A percentile compares a stretch with the other conserved stretches of the same genome.
phyloP scores from a whole-genome alignment of 2,797 vertebrate species.

The Notolepis coatsorum region DNA sequence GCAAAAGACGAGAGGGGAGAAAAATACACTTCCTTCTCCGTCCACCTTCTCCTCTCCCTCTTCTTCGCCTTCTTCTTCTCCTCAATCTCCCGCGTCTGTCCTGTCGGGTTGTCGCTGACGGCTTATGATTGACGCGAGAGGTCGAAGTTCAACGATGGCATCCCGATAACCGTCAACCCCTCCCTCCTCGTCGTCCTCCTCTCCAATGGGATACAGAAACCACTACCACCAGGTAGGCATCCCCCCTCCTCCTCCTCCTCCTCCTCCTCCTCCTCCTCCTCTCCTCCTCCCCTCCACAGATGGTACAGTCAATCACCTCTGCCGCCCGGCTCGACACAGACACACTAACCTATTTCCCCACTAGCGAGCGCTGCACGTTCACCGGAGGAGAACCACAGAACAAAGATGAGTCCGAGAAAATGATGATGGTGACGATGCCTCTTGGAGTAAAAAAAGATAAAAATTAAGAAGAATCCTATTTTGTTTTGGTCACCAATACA shows the following conservation, averaged over 20 bases:
- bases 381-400: conserved; percentile 61
- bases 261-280: conserved; percentile 30
- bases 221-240: conserved; percentile 57
- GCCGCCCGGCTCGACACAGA: conserved; percentile 53
- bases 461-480: conserved; percentile 28
- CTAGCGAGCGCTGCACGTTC: conserved; percentile 49
- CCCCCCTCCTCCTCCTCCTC: conserved; percentile 36
- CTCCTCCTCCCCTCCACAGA: conserved; percentile 35
- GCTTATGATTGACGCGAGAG: conserved; percentile 23
- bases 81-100: conserved; percentile 19
- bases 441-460: conserved; percentile 8
- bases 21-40: background rate
- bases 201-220: conserved; percentile 35
- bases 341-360: conserved; percentile 80
- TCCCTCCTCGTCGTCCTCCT: conserved; percentile 26
- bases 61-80: conserved; percentile 7
- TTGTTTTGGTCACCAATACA: conserved; percentile 35
- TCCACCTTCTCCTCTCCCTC: conserved; percentile 1
- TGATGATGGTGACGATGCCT: conserved; percentile 21
- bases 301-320: conserved; percentile 57
- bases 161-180: conserved; percentile 43
- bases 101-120: conserved; percentile 8
- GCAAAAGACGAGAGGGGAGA: background rate
- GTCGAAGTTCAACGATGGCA: conserved; percentile 52
- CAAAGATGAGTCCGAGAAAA: conserved; percentile 70